Base-by-base conservation (phyloP, 23 tunicate genomes). In the Corella eumyota region DNA sequence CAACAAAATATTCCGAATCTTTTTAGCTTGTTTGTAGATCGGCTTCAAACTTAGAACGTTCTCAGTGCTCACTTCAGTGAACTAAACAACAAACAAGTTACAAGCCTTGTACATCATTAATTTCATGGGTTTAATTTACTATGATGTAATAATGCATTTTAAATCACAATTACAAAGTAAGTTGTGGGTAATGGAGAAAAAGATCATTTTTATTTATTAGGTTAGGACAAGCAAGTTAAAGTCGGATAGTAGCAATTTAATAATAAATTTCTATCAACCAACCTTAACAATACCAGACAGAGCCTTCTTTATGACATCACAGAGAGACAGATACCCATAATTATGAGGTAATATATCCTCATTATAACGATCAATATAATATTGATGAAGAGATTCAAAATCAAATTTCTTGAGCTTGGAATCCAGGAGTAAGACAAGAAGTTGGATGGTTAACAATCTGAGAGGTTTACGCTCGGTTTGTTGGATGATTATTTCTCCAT, bases 221-320 rank as follows among this genome's bases (percentile, higher is more conserved):
- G n/a, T n/a, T n/a, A n/a, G n/a, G n/a, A n/a, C n/a, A n/a, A n/a
- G n/a, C n/a, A n/a, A n/a, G n/a, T n/a, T n/a, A n/a, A n/a, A n/a
- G n/a, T n/a, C n/a, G n/a, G n/a, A n/a, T n/a, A n/a, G n/a, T n/a
- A n/a, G n/a, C n/a, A n/a, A n/a, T n/a, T n/a, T n/a, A n/a, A n/a
- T n/a, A n/a, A n/a, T n/a, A n/a, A n/a, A n/a, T n/a, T n/a, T n/a
- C n/a, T n/a, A n/a, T n/a, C n/a, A n/a, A n/a, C n/a, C 22, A 6
- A 82, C 92, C 81, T 68, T 74, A 2, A 73, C 75, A 0, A 73
- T 61, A 6, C 81, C 92, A 24, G 81, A 78, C 47, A 82, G 34
- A 6, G 81, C 71, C 68, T 82, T 82, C 36, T 58, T 38, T 22
- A 82, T 44, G 25, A 82, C 69, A 61, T 68, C 76, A 30, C 44